Percentiles rank a stretch among this genome's conserved stretches.
Conservation (phyloP, 2,888 invertebrate genomes). For the Bombylius discolor region DNA sequence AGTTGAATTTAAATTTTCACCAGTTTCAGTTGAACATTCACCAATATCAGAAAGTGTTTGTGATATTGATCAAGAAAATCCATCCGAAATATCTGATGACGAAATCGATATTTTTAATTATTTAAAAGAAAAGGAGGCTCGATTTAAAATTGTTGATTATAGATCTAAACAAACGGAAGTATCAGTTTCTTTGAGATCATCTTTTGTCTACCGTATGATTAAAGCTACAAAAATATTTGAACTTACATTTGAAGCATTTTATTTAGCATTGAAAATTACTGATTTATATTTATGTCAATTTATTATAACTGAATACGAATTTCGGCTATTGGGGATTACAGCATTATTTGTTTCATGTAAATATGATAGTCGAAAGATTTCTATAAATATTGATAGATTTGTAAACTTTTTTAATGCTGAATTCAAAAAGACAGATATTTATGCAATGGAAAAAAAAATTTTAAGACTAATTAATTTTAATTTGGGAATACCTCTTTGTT, state of each 20-base stretch:
- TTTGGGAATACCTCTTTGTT: slow-evolving; percentile 91
- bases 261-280: slow-evolving; percentile 89
- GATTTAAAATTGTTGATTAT: slow-evolving; percentile 56
- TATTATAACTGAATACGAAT: slow-evolving; percentile 60
- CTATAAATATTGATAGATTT: slow-evolving; percentile 67
- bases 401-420: slow-evolving; percentile 95
- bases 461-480: slow-evolving; percentile 76
- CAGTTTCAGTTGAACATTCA: too few species aligned
- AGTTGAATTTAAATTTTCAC: too few species aligned
- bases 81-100: slow-evolving; percentile 76
- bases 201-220: slow-evolving; percentile 98
- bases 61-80: slow-evolving; percentile 82
- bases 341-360: slow-evolving; percentile 90
- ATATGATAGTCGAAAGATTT: slow-evolving; percentile 70
- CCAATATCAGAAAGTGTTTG: too few species aligned
- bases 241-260: slow-evolving; percentile 94
- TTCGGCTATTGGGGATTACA: slow-evolving; percentile 87
- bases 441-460: slow-evolving; percentile 81
- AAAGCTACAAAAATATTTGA: slow-evolving; percentile 96
- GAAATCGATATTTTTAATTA: slow-evolving; percentile 92
- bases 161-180: slow-evolving; percentile 66
- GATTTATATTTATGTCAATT: slow-evolving; percentile 71
- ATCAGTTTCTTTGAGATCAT: slow-evolving; percentile 76
- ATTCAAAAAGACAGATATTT: slow-evolving; percentile 69
- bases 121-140: slow-evolving; percentile 65